phyloP scores from a whole-genome alignment of 2,113 vertebrate genomes.

The Ramphastos sulfuratus region DNA sequence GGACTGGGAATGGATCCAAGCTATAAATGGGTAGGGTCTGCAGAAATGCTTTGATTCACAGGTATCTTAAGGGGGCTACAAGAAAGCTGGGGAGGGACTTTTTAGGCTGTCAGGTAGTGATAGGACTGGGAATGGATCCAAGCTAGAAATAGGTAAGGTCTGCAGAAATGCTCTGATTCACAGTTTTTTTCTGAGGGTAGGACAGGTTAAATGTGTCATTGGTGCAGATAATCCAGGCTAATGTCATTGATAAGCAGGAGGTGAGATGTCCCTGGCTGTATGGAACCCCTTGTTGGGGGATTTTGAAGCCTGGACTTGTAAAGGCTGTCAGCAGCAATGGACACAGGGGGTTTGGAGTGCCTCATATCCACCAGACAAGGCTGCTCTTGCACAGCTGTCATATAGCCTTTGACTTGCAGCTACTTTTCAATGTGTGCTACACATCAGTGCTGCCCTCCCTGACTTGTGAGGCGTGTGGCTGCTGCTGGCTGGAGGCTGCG shows the following conservation, averaged over 20 bases:
- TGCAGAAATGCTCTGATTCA: background rate
- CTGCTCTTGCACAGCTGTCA: background rate
- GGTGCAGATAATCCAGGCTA: conserved; percentile 21
- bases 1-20: no score
- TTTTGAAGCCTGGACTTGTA: background rate
- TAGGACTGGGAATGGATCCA: no score
- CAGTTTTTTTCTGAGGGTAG: conserved; percentile 18
- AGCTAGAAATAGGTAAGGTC: no score
- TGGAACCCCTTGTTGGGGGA: background rate
- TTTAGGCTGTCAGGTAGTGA: no score
- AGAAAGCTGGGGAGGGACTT: no score
- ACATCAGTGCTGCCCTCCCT: background rate
- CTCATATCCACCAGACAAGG: background rate
- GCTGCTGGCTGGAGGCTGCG: background rate
- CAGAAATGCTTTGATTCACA: no score
- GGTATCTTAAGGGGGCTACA: no score
- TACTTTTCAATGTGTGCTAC: background rate
- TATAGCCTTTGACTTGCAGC: background rate
- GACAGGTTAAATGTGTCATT: conserved; percentile 7
- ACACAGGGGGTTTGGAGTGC: background rate
- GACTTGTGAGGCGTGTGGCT: background rate
- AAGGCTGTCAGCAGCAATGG: background rate
- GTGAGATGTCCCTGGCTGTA: background rate
- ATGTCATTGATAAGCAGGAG: conserved; percentile 26
- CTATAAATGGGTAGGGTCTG: no score